Base-by-base conservation (phyloP, 2,113 vertebrate genomes). In the Oenanthe oenanthe region DNA sequence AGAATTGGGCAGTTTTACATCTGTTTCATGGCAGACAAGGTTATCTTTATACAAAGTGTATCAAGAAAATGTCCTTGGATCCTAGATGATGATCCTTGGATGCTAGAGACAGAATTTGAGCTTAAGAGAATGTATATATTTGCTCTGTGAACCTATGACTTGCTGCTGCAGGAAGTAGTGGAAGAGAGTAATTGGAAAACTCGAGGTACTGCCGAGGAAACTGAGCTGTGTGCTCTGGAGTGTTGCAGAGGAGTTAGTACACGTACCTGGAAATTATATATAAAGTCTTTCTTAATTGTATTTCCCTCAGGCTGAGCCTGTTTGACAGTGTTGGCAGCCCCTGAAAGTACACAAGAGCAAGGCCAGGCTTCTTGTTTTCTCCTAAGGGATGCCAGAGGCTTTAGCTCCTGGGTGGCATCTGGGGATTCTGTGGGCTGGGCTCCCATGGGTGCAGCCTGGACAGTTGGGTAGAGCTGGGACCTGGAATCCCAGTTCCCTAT, bases 381-480 rank as follows among this genome's bases (percentile, higher is more conserved):
- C 32, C 26, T 47, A 34, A 85, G 77, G 22, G 12, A 7, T 92
- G 34, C 34, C 9, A 1, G 40, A 31, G 40, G 36, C 74, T 79
- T 62, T n/a, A 79, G 62, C 67, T 88, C 12, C 10, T 9, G 12
- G 14, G 34, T 71, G 16, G 13, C 22, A 15, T 42, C 34, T 70
- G 13, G 31, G 20, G 9, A 31, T 85, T 56, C 51, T n/a, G 15
- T 61, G 56, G 16, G 66, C 9, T 4, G 7, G 2, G 0, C 22
- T 77, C 17, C 56, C 3, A 1, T 40, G 8, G 0, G 0, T 56
- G n/a, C 66, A 60, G 13, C 34, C 22, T 58, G 43, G 32, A 47
- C 47, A 40, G 34, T 0, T 12, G 2, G 15, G 57, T 75, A 45
- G 50, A 86, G 25, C n/a, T 62, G 40, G 21, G 54, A 19, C 31